These are phyloP conservation scores for Tenthredo scrophulariae DNA, from an alignment of 2,888 invertebrate species.

Conservation along the genomic window DNA sequence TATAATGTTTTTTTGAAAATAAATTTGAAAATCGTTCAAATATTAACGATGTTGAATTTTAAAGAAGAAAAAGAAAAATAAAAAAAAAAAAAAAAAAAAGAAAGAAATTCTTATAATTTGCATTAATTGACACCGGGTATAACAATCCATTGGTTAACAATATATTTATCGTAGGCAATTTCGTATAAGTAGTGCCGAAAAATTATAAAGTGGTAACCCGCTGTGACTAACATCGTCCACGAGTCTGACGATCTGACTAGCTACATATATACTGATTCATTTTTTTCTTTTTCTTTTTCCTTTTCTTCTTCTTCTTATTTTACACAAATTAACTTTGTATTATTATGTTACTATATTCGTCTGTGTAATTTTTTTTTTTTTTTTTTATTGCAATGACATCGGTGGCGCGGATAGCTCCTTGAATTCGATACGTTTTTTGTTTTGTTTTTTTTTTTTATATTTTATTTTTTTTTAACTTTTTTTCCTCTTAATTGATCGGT, in stretches of 20 bases:
- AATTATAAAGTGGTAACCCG: conserved; percentile 47
- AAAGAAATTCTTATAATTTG: not conserved
- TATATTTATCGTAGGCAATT: not conserved
- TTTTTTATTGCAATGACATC: not conserved
- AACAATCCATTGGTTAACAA: not conserved
- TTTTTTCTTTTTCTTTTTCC: not conserved
- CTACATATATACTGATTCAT: not conserved
- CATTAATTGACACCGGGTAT: conserved; percentile 2
- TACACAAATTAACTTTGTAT: not conserved
- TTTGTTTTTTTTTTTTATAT: not conserved
- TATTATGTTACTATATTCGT: not conserved
- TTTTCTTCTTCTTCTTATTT: not conserved
- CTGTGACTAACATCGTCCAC: conserved; percentile 47
- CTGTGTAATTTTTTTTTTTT: too few species aligned
- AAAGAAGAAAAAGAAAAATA: not conserved
- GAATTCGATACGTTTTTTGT: not conserved
- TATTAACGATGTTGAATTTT: too few species aligned
- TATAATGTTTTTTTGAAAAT: too few species aligned
- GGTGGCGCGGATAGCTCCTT: not conserved
- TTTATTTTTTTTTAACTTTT: too few species aligned
- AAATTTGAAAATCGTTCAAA: not conserved
- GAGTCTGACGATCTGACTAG: conserved; percentile 2
- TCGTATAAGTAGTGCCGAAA: conserved; percentile 21
- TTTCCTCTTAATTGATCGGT: not conserved
- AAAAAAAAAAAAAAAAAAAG: not conserved